These are phyloP conservation scores for Indri indri DNA, from an alignment of 2,113 vertebrate genomes.

Conservation along the genomic window DNA sequence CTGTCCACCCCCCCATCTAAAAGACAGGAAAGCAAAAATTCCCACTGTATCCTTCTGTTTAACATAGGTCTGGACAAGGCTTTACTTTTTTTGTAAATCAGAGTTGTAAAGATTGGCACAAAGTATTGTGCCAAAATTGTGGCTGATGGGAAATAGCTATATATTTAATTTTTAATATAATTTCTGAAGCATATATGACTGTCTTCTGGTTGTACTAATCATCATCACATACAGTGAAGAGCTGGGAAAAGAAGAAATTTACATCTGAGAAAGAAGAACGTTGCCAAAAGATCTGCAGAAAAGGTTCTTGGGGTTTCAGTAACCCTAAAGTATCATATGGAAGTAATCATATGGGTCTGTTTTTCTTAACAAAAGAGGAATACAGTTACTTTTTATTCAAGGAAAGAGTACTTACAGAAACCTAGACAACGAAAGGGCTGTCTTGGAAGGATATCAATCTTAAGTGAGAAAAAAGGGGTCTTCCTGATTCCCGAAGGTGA, in stretches of 20 bases:
- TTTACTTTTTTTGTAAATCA: neutral
- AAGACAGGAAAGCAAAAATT: neutral
- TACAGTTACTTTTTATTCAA: neutral
- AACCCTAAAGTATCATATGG: neutral
- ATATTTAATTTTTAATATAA: neutral
- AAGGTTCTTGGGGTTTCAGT: neutral
- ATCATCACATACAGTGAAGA: neutral
- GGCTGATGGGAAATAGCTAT: neutral
- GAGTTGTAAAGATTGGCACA: slow-evolving; percentile 2
- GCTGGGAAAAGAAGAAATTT: neutral
- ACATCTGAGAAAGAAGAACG: neutral
- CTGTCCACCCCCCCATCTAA: neutral
- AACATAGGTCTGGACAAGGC: neutral
- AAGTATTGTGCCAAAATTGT: slow-evolving; percentile 12
- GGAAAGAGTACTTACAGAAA: neutral
- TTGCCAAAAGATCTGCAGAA: neutral
- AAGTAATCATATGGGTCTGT: neutral
- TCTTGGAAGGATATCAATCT: neutral
- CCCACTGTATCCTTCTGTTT: neutral
- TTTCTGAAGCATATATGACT: slow-evolving; percentile 26
- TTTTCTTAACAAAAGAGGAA: slow-evolving; percentile 1
- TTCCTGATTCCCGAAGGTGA: neutral
- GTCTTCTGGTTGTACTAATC: neutral
- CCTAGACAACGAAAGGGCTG: neutral
- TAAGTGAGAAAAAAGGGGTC: neutral